Evolutionary conservation across 2,113 vertebrate species (phyloP), one percentile per base, ranked within the genome.

Genomic region (Anthoscopus minutus): DNA sequence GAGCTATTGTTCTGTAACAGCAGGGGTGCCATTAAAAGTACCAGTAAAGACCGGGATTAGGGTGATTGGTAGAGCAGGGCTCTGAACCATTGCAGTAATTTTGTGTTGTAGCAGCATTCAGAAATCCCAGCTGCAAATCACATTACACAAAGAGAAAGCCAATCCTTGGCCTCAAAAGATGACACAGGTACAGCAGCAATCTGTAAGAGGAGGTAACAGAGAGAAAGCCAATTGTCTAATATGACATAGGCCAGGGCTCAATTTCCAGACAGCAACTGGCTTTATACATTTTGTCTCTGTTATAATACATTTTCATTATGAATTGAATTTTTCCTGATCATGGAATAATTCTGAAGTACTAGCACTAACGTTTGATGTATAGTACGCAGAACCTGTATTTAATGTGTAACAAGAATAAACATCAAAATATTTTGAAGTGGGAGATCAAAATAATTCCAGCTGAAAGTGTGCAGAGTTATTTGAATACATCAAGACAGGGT

Each of bases 111-210:
- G 82, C 72, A 86, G 76, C 72, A 74, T 92, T 93, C 61, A 86
- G 88, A 81, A 96, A 83, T 83, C 80, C 60, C 65, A 89, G 71
- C 93, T 93, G 94, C 95, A 96, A 94, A 94, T 93, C 94, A 81
- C 92, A 58, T 95, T 88, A 81, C 38, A 86, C 74, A 86, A 91
- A 89, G 79, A 73, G 64, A 94, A 94, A 73, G 50, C 62, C 78
- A 85, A 64, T 47, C 54, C 42, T 65, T 83, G 71, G 85, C 92
- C 81, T 89, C 71, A 42, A 83, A 82, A 47, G 80, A 92, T 83
- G 82, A 94, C 72, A 90, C 92, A 96, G 92, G 95, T 95, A 95
- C 38, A 90, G 64, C 60, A 61, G 71, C 42, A 94, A 67, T 96
- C 93, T 96, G 80, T 94, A 70, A 74, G 60, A 81, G 93, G 89